These are phyloP conservation scores for Acromyrmex echinatior DNA, from an alignment of 1,140 invertebrate genomes.

Conservation along the genomic window DNA sequence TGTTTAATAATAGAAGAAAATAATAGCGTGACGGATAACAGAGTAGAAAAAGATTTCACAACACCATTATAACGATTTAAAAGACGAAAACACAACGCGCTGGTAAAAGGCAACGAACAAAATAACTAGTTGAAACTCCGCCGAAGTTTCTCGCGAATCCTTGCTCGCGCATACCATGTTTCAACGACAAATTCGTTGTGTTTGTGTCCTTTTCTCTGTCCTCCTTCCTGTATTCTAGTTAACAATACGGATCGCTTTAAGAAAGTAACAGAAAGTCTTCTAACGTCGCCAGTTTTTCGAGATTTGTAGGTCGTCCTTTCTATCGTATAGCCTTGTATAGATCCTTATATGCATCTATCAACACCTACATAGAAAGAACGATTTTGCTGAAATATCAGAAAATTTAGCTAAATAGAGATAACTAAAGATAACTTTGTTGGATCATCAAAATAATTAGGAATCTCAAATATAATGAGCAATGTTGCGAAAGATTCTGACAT, in stretches of 20 bases:
- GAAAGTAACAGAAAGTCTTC: conserved; percentile 36
- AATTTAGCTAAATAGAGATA: no score
- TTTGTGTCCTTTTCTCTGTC: not conserved
- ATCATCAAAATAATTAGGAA: no score
- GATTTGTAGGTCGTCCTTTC: not conserved
- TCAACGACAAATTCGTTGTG: conserved; percentile 43
- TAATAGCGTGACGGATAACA: not conserved
- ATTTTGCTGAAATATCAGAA: no score
- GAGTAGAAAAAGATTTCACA: conserved; percentile 25
- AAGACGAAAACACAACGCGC: conserved; percentile 24
- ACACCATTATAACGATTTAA: conserved; percentile 30
- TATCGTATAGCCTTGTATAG: not conserved
- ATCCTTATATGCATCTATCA: not conserved
- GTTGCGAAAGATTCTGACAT: no score
- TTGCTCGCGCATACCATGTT: conserved; percentile 11
- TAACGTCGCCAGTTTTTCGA: not conserved
- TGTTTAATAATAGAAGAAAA: not conserved
- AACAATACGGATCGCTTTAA: conserved; percentile 23
- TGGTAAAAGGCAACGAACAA: conserved; percentile 36
- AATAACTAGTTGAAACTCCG: conserved; percentile 40
- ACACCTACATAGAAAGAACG: no score
- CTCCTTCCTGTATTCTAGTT: conserved; percentile 19
- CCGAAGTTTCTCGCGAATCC: conserved; percentile 53
- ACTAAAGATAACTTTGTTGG: no score
- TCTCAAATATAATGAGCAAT: no score